Conservation (phyloP, 2,888 invertebrate species). For the Gymnoscelis rufifasciata region DNA sequence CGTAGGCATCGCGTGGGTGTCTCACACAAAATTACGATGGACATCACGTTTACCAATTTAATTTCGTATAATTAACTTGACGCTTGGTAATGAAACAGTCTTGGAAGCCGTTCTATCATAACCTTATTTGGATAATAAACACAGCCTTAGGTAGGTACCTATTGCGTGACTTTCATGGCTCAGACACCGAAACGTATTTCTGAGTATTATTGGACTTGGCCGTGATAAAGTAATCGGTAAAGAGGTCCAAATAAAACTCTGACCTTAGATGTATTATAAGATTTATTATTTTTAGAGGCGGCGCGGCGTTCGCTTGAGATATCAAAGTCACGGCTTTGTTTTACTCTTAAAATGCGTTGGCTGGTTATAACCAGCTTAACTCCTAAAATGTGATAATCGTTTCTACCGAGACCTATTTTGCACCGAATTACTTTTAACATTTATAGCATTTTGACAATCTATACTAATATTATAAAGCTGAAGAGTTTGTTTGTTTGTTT, state of each 20-base stretch:
- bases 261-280: not conserved
- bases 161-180: constrained; percentile 3
- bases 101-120: constrained; percentile 13
- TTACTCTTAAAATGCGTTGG: not conserved
- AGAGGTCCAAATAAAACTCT: not conserved
- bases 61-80: constrained; percentile 19
- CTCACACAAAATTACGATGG: constrained; percentile 30
- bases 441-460: too few relatives aligned
- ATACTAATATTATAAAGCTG: too few relatives aligned
- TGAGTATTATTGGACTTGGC: not conserved
- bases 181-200: not conserved
- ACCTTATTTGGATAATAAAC: constrained; percentile 9
- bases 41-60: constrained; percentile 29
- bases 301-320: not conserved
- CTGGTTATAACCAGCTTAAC: not conserved
- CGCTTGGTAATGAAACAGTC: constrained; percentile 14
- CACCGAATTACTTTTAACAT: too few relatives aligned
- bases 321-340: not conserved
- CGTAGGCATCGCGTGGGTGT: constrained; percentile 14
- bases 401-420: too few relatives aligned
- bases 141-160: not conserved
- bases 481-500: too few relatives aligned
- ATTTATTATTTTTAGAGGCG: not conserved
- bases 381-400: too few relatives aligned
- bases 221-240: constrained; percentile 1